These are phyloP conservation scores for Trissolcus basalis DNA, from an alignment of 1,140 invertebrate species.

Conservation along the genomic window DNA sequence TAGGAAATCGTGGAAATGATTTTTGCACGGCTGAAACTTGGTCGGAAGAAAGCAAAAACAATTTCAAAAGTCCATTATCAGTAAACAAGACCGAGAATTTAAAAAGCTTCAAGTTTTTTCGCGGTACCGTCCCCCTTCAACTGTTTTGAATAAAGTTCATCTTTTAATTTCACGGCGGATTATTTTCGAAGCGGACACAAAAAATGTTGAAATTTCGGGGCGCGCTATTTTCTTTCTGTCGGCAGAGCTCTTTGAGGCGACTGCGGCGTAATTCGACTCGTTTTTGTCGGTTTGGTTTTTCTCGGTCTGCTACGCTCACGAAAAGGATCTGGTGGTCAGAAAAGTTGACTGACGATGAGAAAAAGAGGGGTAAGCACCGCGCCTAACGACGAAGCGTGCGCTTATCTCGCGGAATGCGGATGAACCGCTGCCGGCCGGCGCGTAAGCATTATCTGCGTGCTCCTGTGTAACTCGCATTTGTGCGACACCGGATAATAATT, in stretches of 20 bases:
- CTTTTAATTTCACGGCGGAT: neutral
- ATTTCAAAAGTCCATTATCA: no score
- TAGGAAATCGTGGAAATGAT: neutral
- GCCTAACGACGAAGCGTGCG: constrained; percentile 44
- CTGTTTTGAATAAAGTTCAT: no score
- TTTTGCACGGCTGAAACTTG: neutral
- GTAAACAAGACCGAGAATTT: no score
- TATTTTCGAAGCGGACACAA: neutral
- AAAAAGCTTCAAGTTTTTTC: no score
- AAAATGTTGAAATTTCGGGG: no score
- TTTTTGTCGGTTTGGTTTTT: constrained; percentile 36
- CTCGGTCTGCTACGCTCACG: constrained; percentile 17
- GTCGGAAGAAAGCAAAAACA: neutral
- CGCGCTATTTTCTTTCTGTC: constrained; percentile 1
- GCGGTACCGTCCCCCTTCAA: no score
- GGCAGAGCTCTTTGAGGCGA: constrained; percentile 15
- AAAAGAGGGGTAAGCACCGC: constrained; percentile 12
- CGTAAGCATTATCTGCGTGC: constrained; percentile 38
- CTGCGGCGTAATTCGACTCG: constrained; percentile 5
- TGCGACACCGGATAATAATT: constrained; percentile 51
- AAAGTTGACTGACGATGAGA: constrained; percentile 11
- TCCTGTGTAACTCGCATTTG: constrained; percentile 34
- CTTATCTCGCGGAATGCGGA: constrained; percentile 56
- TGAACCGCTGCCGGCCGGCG: constrained; percentile 41
- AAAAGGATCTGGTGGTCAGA: constrained; percentile 19